Base-by-base conservation (phyloP, 2,113 vertebrate species). In the Ageneiosus marmoratus region DNA sequence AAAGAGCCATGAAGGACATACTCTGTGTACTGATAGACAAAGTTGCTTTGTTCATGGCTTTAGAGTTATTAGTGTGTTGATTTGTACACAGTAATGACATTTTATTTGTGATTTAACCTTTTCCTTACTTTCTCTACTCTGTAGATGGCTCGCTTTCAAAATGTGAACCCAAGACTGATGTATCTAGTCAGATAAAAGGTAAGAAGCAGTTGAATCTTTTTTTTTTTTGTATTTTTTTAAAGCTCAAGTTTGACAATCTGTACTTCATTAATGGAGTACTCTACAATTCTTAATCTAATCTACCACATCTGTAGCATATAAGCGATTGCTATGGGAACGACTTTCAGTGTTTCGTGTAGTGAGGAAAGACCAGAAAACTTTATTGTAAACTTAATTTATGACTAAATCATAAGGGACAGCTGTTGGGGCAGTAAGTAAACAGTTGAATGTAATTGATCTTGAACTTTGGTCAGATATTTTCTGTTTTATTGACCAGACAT, bases 151-250 rank as follows among this genome's bases (percentile, higher is more conserved):
- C 72, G 20, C 72, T 85, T 84, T 73, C 85, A 29, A 88, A 88
- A 86, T 80, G 83, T 86, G 87, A 88, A 86, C 63, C 83, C 46
- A 88, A 83, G 84, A 85, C 72, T 24, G 86, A 84, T 12, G 80
- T 86, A 69, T 83, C 83, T 80, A 86, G 83, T 86, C 87, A 88
- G 48, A 86, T 60, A 74, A 82, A 83, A 85, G 87, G 87, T 88
- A 86, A 82, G 51, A 22, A 48, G 10, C 24, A 22, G n/a, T 48
- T 4, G 0, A 9, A 51, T 29, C 15, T 27, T 12, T 6, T 56
- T 22, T 56, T 24, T 56, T 24, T 15, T 60, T 27, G n/a, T 60
- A 6, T 24, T n/a, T 58, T 11, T 3, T 6, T 12, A 3, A 13
- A 32, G 27, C 32, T 29, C 2, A 65, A 1, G 34, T 65, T 65